A percentile compares a stretch with the other conserved stretches of the same genome.
phyloP scores from a whole-genome alignment of 30 jellyfish, hydroid and myxozoan species.

The Aurelia aurita region DNA sequence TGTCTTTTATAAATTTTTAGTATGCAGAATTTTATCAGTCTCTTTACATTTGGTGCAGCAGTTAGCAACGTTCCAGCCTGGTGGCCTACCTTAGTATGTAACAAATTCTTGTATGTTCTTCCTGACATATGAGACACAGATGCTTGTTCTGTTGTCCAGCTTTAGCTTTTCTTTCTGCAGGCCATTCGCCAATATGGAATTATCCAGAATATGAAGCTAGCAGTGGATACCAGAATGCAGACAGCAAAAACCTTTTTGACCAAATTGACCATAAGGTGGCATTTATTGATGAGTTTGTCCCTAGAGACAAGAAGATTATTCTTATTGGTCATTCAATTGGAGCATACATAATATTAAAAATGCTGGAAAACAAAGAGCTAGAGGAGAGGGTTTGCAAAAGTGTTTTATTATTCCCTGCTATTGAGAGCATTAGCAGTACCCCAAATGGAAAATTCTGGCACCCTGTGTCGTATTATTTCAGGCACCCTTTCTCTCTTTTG shows the following conservation, averaged over 20 bases:
- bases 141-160: background rate
- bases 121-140: background rate
- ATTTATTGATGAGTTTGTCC: constrained; percentile 56
- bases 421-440: constrained; percentile 59
- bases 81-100: too few species aligned
- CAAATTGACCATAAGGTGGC: constrained; percentile 81
- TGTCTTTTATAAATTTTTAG: too few species aligned
- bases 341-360: constrained; percentile 70
- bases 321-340: constrained; percentile 93
- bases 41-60: too few species aligned
- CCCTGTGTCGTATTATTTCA: constrained; percentile 74
- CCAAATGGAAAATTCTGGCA: constrained; percentile 91
- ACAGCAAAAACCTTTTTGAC: constrained; percentile 47
- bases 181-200: constrained; percentile 87
- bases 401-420: constrained; percentile 79
- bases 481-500: constrained; percentile 69
- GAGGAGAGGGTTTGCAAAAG: constrained; percentile 38
- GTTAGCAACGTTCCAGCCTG: too few species aligned
- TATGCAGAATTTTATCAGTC: too few species aligned
- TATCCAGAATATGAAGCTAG: constrained; percentile 26
- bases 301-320: constrained; percentile 50
- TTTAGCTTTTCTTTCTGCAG: constrained; percentile 19
- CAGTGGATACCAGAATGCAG: constrained; percentile 23
- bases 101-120: too few species aligned
- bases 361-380: constrained; percentile 58